phyloP scores from a whole-genome alignment of 2,113 vertebrate species.

The Holacanthus passer region DNA sequence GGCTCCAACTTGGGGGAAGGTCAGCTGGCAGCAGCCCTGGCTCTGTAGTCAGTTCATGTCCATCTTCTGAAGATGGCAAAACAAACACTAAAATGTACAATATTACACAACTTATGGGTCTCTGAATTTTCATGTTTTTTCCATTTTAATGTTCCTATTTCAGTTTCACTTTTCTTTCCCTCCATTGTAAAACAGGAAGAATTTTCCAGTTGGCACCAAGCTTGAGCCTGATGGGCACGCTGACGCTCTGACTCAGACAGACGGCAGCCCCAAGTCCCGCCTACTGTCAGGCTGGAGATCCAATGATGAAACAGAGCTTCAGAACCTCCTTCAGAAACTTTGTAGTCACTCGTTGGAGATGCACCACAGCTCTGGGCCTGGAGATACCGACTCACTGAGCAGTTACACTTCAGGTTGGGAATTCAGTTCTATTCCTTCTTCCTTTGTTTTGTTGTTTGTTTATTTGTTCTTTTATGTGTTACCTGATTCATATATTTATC shows the following conservation, averaged over 20 bases:
- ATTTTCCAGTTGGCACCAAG: background rate
- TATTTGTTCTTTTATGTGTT: background rate
- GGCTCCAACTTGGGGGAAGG: slow-evolving; percentile 25
- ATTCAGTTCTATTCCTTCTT: background rate
- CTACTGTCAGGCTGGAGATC: slow-evolving; percentile 15
- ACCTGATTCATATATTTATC: background rate
- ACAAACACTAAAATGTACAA: slow-evolving; percentile 53
- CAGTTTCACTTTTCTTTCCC: slow-evolving; percentile 2
- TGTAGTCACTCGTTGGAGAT: slow-evolving; percentile 80
- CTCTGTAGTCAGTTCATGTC: slow-evolving; percentile 30
- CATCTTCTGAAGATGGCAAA: slow-evolving; percentile 35
- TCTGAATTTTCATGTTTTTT: slow-evolving; percentile 9
- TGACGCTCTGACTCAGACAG: slow-evolving; percentile 36
- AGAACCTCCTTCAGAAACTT: slow-evolving; percentile 82
- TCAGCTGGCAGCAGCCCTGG: slow-evolving; percentile 57
- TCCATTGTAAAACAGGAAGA: slow-evolving; percentile 23
- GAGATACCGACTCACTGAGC: slow-evolving; percentile 77
- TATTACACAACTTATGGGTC: background rate
- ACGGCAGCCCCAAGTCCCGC: slow-evolving; percentile 32
- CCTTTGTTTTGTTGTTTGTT: background rate
- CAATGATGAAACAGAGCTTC: slow-evolving; percentile 83
- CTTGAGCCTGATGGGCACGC: slow-evolving; percentile 13
- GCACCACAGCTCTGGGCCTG: slow-evolving; percentile 50
- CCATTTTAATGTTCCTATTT: background rate
- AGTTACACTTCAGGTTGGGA: slow-evolving; percentile 76